phyloP scores from a whole-genome alignment of 1,140 invertebrate species.

The Hermetia illucens region DNA sequence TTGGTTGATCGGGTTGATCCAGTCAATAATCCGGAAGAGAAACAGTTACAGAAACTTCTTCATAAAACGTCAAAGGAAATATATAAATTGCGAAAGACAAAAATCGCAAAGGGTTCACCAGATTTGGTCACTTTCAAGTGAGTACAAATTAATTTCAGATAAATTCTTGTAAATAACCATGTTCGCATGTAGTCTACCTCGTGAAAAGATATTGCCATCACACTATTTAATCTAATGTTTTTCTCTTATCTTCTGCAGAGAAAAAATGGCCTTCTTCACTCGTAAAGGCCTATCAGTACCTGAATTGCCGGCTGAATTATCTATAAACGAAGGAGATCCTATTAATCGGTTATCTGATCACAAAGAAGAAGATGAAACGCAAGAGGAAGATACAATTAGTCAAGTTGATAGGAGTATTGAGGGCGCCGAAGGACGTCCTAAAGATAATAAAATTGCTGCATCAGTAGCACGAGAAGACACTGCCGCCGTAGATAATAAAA shows the following conservation, averaged over 20 bases:
- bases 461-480: background rate
- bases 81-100: constrained; percentile 73
- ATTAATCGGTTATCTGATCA: too few relatives aligned
- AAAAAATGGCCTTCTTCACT: constrained; percentile 93
- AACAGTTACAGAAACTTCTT: constrained; percentile 65
- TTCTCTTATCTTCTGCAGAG: too few relatives aligned
- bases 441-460: background rate
- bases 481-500: constrained; percentile 6
- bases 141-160: too few relatives aligned
- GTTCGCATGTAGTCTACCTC: too few relatives aligned
- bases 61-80: constrained; percentile 80
- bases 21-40: constrained; percentile 53
- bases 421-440: constrained; percentile 15
- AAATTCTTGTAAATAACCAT: too few relatives aligned
- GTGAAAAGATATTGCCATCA: too few relatives aligned
- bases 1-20: constrained; percentile 50
- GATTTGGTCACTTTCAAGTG: constrained; percentile 89
- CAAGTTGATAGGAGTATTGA: background rate
- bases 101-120: constrained; percentile 76
- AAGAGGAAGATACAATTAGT: constrained; percentile 15
- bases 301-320: constrained; percentile 49
- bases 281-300: constrained; percentile 62
- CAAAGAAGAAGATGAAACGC: too few relatives aligned
- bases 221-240: too few relatives aligned
- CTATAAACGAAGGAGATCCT: constrained; percentile 21